Conservation (phyloP, 2,113 vertebrate species). For the Semnornis frantzii region DNA sequence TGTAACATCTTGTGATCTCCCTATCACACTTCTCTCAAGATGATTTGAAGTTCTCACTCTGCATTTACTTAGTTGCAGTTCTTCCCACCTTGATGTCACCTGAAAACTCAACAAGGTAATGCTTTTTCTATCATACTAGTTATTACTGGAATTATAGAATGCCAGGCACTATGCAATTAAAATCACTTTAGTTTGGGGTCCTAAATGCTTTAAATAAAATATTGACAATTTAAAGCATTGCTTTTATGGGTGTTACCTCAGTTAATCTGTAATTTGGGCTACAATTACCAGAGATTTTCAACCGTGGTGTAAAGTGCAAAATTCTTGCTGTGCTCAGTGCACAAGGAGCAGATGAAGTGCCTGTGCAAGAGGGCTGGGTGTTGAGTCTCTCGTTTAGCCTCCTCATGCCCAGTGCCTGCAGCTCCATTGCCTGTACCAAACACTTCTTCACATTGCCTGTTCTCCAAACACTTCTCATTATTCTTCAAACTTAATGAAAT, state of each 20-base stretch:
- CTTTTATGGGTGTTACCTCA: neutral
- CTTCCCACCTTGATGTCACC: neutral
- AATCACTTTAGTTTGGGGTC: neutral
- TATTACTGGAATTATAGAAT: neutral
- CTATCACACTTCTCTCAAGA: neutral
- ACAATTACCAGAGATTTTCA: neutral
- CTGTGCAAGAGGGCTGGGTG: neutral
- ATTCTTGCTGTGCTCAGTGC: neutral
- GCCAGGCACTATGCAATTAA: neutral
- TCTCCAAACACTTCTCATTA: neutral
- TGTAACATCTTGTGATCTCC: neutral
- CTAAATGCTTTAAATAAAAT: neutral
- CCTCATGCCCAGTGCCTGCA: fast-evolving
- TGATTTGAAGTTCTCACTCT: neutral
- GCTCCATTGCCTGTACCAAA: neutral
- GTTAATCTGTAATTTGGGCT: neutral
- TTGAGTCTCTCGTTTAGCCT: neutral
- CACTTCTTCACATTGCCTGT: neutral
- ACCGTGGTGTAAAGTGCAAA: neutral
- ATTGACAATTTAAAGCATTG: neutral
- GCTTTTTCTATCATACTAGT: neutral
- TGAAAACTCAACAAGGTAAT: neutral
- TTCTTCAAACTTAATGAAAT: neutral
- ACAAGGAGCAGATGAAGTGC: neutral
- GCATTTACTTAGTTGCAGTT: neutral